phyloP scores from a whole-genome alignment of 2,797 vertebrate species.

The Hoplostethus atlanticus region DNA sequence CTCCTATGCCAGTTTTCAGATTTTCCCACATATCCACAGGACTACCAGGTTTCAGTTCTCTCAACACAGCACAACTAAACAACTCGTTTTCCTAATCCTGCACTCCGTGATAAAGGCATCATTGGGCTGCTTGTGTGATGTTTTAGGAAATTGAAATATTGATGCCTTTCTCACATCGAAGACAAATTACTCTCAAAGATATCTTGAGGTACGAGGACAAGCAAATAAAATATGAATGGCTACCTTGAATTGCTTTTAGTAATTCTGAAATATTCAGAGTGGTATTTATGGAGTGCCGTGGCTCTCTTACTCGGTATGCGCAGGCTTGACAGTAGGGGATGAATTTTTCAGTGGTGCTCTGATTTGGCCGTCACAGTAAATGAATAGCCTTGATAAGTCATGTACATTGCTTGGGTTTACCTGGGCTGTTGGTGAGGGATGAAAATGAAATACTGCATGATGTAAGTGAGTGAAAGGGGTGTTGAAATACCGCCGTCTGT shows the following conservation, averaged over 20 bases:
- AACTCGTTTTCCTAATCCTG: slow-evolving; percentile 41
- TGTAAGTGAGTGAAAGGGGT: slow-evolving; percentile 70
- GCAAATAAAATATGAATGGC: slow-evolving; percentile 80
- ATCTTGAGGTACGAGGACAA: slow-evolving; percentile 61
- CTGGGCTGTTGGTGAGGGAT: slow-evolving; percentile 50
- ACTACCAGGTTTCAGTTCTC: slow-evolving; percentile 2
- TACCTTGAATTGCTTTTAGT: slow-evolving; percentile 84
- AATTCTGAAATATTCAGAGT: slow-evolving; percentile 84
- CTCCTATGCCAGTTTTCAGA: not conserved
- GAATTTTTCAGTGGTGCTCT: slow-evolving; percentile 67
- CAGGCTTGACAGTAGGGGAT: slow-evolving; percentile 61
- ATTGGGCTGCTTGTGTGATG: slow-evolving; percentile 48
- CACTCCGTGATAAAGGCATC: slow-evolving; percentile 45
- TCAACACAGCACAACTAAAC: slow-evolving; percentile 14
- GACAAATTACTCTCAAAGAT: slow-evolving; percentile 77
- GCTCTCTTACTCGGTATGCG: slow-evolving; percentile 32
- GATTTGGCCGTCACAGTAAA: slow-evolving; percentile 67
- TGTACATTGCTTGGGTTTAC: slow-evolving; percentile 49
- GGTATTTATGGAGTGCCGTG: slow-evolving; percentile 55
- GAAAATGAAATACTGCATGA: slow-evolving; percentile 61
- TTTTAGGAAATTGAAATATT: slow-evolving; percentile 79
- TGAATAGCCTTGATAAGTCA: slow-evolving; percentile 64
- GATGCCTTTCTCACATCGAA: slow-evolving; percentile 73
- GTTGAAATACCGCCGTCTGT: slow-evolving; percentile 48
- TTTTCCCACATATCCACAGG: not conserved